phyloP scores from a whole-genome alignment of 2,888 invertebrate species.

The Thymelicus acteon region DNA sequence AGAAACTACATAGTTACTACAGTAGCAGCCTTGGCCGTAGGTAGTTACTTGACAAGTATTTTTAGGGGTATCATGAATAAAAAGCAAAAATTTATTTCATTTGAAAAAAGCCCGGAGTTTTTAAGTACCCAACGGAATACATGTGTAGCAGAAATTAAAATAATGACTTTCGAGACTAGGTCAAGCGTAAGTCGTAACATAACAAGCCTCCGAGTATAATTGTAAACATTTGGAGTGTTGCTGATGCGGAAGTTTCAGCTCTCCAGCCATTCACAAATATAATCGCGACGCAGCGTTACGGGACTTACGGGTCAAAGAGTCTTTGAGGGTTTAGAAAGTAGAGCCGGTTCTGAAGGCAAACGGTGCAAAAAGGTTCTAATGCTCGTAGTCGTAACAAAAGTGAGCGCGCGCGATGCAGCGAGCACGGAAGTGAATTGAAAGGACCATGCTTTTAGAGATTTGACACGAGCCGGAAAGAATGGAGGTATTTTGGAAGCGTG shows the following conservation, averaged over 20 bases:
- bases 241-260: background rate
- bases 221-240: constrained; percentile 2
- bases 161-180: constrained; percentile 19
- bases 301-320: constrained; percentile 13
- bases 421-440: constrained; percentile 27
- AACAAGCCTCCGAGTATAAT: constrained; percentile 3
- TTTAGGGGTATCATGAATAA: no score
- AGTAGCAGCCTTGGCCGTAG: no score
- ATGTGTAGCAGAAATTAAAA: constrained; percentile 20
- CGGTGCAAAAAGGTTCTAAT: constrained; percentile 24
- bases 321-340: constrained; percentile 11
- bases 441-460: constrained; percentile 25
- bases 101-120: no score
- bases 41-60: no score
- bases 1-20: no score
- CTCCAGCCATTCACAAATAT: constrained; percentile 16
- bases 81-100: no score
- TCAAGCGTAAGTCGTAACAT: constrained; percentile 11
- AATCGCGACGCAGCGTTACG: constrained; percentile 7
- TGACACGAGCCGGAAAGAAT: constrained; percentile 21
- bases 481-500: constrained; percentile 37
- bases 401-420: background rate
- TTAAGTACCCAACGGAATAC: background rate
- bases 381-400: constrained; percentile 10
- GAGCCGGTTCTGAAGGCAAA: constrained; percentile 39